Evolutionary conservation across 1,140 invertebrate species (phyloP), one percentile per base, ranked within the genome.

Genomic region (Neodiprion lecontei): DNA sequence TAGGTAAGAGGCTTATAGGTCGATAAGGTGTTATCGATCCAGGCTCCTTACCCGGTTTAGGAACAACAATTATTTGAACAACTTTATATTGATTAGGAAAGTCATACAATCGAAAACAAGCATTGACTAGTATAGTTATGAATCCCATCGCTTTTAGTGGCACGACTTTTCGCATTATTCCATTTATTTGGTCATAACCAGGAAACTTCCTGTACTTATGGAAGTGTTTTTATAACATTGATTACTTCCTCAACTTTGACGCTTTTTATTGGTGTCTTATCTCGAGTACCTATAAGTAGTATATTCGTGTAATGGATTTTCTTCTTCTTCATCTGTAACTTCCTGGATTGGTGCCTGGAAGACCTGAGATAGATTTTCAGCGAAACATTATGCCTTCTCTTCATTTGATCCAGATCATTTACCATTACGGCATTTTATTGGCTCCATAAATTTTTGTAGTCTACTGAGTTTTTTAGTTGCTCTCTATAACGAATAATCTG

Each of bases 51-150:
- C 77, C 72, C 48, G 79, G 75, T 74, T 85, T 86, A 7, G 79
- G 81, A 3, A 85, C 80, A 14, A 84, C 78, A 10, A 86, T 78
- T 12, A 88, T 80, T 74, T 76, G 48, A 1, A 85, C 81, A 17
- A 77, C 68, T 76, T 86, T 82, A 82, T 83, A 87, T 12, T 79
- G 75, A 8, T 67, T 47, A 5, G 85, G 86, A 9, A 67, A 74
- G 40, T 77, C 72, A 23, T 69, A 5, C 8, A 68, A 48, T 73
- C 74, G 3, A 9, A 79, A 47, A 12, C 53, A 48, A 48, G 71
- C 72, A 67, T 79, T 78, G 70, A 75, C 74, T 10, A 79, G 9
- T 8, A 21, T 21, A 14, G 78, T 77, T 10, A 81, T 11, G 21
- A 77, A 75, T 3, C 74, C 69, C 1, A 79, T 12, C 17, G 68